phyloP scores from a whole-genome alignment of 2,888 invertebrate species.

The Lasius platythorax region DNA sequence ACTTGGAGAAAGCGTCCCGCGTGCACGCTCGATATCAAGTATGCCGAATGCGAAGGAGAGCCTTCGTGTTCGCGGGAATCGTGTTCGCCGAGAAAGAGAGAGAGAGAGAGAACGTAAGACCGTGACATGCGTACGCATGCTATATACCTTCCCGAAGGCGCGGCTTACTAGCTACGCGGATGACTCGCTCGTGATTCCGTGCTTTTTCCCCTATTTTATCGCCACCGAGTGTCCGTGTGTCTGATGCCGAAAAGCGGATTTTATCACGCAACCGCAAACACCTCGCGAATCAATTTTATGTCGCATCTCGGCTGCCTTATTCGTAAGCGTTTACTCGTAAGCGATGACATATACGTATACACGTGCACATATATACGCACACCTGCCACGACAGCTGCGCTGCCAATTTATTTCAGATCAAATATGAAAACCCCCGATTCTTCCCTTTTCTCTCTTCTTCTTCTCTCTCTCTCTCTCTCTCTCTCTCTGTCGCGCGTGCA shows the following conservation, averaged over 20 bases:
- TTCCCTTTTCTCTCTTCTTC: neutral
- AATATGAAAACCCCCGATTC: slow-evolving; percentile 62
- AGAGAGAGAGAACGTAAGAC: slow-evolving; percentile 73
- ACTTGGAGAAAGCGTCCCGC: slow-evolving; percentile 75
- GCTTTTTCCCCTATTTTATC: neutral
- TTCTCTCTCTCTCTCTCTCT: neutral
- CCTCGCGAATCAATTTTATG: neutral
- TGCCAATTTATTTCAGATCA: slow-evolving; percentile 85
- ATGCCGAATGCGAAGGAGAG: slow-evolving; percentile 80
- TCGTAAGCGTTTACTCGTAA: slow-evolving; percentile 53
- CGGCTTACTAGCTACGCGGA: slow-evolving; percentile 70
- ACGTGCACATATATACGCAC: neutral
- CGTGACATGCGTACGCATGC: slow-evolving; percentile 75
- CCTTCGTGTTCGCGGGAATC: slow-evolving; percentile 62
- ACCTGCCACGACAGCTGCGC: slow-evolving; percentile 83
- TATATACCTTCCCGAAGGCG: slow-evolving; percentile 71
- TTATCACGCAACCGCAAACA: neutral
- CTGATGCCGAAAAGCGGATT: neutral
- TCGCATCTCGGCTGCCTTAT: neutral
- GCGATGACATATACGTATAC: slow-evolving; percentile 64
- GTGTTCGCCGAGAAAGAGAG: slow-evolving; percentile 69
- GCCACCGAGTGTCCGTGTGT: too few species aligned
- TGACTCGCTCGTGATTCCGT: slow-evolving; percentile 73
- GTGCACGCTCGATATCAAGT: slow-evolving; percentile 78
- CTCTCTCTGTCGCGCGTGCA: neutral